Conservation (phyloP, 1,140 invertebrate species). For the Bombus pyrosoma region DNA sequence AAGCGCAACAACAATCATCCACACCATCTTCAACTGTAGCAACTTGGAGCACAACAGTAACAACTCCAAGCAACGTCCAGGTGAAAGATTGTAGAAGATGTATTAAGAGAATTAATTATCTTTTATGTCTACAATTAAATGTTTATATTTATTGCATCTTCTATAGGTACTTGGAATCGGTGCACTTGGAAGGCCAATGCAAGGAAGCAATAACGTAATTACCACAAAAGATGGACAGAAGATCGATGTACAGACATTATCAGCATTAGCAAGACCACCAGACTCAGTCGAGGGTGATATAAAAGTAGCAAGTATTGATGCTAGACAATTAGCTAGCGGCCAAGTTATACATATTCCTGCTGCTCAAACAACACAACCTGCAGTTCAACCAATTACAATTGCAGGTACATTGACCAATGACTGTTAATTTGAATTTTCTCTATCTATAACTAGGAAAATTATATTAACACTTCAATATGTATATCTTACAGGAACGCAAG, state of each 20-base stretch:
- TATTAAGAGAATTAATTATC: background rate
- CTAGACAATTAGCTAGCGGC: constrained; percentile 78
- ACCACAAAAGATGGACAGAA: constrained; percentile 81
- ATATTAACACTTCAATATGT: background rate
- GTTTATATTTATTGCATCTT: constrained; percentile 9
- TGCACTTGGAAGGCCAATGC: constrained; percentile 71
- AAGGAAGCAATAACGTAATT: constrained; percentile 70
- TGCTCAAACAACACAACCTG: constrained; percentile 75
- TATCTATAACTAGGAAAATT: background rate
- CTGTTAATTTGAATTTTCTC: background rate
- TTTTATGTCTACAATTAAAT: constrained; percentile 1
- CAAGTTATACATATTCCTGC: constrained; percentile 81
- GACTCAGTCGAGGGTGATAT: constrained; percentile 76
- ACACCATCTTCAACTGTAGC: constrained; percentile 77
- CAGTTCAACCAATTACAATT: constrained; percentile 84
- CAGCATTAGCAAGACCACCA: constrained; percentile 73
- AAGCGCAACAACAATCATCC: constrained; percentile 80
- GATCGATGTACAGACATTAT: constrained; percentile 78
- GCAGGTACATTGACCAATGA: constrained; percentile 75
- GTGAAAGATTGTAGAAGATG: constrained; percentile 54
- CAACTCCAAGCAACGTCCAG: constrained; percentile 79
- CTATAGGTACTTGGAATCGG: constrained; percentile 79
- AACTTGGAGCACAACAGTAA: constrained; percentile 78
- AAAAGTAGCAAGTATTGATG: constrained; percentile 80
- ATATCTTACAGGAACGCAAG: constrained; percentile 82